These are phyloP conservation scores for Frankliniella intonsa DNA, from an alignment of 2,888 invertebrate species.

Conservation along the genomic window DNA sequence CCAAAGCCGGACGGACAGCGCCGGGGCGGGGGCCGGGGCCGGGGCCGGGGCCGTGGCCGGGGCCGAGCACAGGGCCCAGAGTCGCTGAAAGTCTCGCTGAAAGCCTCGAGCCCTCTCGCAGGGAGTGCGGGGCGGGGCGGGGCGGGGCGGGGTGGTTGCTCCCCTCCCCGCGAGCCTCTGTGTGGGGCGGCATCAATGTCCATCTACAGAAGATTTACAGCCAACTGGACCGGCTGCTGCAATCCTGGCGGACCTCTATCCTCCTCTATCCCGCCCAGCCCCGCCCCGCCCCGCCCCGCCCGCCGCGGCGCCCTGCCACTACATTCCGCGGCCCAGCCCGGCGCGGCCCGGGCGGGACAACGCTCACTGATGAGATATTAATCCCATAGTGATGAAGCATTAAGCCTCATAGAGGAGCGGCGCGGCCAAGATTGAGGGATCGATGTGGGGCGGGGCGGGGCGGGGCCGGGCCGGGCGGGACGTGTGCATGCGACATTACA, in stretches of 20 bases:
- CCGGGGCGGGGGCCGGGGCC: neutral
- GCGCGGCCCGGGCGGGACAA: constrained; percentile 30
- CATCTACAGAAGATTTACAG: constrained; percentile 28
- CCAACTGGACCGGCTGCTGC: constrained; percentile 31
- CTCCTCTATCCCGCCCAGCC: neutral
- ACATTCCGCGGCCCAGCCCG: neutral
- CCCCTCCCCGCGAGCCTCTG: neutral
- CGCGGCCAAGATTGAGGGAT: too few relatives aligned
- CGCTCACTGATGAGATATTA: constrained; percentile 29
- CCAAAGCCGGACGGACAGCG: neutral
- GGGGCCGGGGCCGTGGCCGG: neutral
- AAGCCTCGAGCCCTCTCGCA: neutral
- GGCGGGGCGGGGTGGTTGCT: neutral
- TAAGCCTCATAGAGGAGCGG: neutral
- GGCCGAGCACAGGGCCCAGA: neutral
- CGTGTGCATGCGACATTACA: neutral
- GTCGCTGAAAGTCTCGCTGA: neutral
- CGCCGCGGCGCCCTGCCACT: neutral
- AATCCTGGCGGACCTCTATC: constrained; percentile 4
- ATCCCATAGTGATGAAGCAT: constrained; percentile 1
- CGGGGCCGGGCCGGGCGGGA: neutral
- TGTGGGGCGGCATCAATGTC: constrained; percentile 11
- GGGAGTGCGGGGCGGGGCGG: neutral
- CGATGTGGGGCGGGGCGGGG: neutral
- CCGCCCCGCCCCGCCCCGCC: neutral